phyloP scores from a whole-genome alignment of 2,797 vertebrate genomes.

The Chelon labrosus region DNA sequence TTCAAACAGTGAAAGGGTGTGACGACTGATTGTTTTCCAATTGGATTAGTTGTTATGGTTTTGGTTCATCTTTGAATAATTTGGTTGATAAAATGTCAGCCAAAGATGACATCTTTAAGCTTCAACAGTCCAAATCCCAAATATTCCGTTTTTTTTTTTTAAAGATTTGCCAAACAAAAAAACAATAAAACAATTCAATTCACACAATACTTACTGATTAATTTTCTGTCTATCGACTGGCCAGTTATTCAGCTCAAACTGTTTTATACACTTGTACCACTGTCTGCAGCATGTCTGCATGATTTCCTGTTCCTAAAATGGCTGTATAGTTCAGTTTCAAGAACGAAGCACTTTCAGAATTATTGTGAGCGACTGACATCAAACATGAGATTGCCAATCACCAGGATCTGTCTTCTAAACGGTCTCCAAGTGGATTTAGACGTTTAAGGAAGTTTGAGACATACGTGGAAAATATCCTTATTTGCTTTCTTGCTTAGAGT shows the following conservation, averaged over 20 bases:
- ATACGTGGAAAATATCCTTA: constrained; percentile 9
- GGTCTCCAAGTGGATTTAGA: constrained; percentile 18
- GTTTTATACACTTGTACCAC: too few relatives aligned
- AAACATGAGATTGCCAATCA: not conserved
- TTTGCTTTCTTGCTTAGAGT: not conserved
- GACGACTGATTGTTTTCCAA: not conserved
- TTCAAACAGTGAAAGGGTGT: not conserved
- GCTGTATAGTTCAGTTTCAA: not conserved
- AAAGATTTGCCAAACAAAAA: not conserved
- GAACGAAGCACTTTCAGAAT: constrained; percentile 14
- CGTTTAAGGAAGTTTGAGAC: constrained; percentile 3
- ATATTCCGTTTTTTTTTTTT: constrained; percentile 8
- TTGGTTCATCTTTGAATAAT: not conserved
- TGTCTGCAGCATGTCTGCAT: not conserved
- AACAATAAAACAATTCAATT: too few relatives aligned
- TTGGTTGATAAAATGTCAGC: not conserved
- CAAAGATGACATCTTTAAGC: not conserved
- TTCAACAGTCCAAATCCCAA: not conserved
- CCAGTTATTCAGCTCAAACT: too few relatives aligned
- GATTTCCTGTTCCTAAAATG: constrained; percentile 6
- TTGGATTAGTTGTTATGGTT: not conserved
- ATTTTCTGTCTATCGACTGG: too few relatives aligned
- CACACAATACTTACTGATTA: too few relatives aligned
- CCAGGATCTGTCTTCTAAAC: constrained; percentile 11
- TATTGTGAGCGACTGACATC: constrained; percentile 14